Evolutionary conservation across 2,888 invertebrate genomes (phyloP), one percentile per base, ranked within the genome.

Genomic region (Thymelicus acteon): DNA sequence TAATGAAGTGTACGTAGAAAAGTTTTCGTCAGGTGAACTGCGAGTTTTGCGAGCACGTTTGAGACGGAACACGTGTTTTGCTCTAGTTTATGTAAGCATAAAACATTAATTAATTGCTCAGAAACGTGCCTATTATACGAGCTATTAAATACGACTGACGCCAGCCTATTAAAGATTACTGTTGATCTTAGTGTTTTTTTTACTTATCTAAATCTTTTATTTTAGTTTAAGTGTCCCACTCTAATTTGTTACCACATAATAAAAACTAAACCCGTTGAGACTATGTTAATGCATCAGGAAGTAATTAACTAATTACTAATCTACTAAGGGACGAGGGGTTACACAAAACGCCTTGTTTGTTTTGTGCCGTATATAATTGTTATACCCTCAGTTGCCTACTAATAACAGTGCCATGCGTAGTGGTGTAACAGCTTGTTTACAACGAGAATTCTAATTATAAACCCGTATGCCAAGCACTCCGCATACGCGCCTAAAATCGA

Each of bases 351-450:
- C 13, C 13, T 24, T 37, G 37, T 57, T 24, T 54, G 13, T 64
- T 15, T 13, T 52, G n/a, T 13, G 39, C 31, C 31, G 31, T 31
- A 31, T 31, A n/a, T n/a, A 48, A 47, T 58, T 47, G 12, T 15
- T 19, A 12, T 3, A 12, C 3, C 10, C 12, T 12, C 44, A 15
- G 15, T 60, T 54, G 52, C 8, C 57, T 66, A 48, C 58, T 48
- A 58, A 60, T n/a, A 60, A 44, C 44, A 44, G 44, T 44, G 8
- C 12, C 8, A 12, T 10, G 40, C 1, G 44, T 37, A 7, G 48
- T 63, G 37, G 48, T 12, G 66, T 66, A 66, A 66, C 58, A 37
- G 12, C 44, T 64, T 66, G 66, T 66, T 48, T 37, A 66, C 64
- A 7, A 15, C 15, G 31, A 58, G 47, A 60, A 66, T 66, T 19